Evolutionary conservation across 2,888 invertebrate species (phyloP).

Genomic region (Nasonovia ribisnigri): DNA sequence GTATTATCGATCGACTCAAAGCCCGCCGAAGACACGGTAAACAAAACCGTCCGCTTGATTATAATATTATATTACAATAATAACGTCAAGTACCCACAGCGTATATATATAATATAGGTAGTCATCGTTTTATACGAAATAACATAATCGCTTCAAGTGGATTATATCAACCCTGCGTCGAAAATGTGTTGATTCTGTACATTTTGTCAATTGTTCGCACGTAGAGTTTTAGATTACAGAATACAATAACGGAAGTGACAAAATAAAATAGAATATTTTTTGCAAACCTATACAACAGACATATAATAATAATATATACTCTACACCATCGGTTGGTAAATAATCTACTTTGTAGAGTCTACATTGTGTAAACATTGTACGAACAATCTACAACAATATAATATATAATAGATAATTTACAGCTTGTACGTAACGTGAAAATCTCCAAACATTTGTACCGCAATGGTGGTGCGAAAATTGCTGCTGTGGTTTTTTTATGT

Average conservation of each 20-base stretch:
- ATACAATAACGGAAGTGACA: background rate
- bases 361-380: background rate
- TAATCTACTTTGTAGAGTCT: background rate
- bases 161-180: background rate
- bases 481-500: constrained; percentile 22
- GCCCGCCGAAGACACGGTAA: background rate
- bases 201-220: background rate
- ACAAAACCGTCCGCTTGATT: background rate
- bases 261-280: background rate
- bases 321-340: background rate
- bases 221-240: background rate
- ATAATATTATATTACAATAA: constrained; percentile 2
- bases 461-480: background rate
- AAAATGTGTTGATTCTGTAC: background rate
- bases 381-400: background rate
- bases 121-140: background rate
- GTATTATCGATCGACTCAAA: background rate
- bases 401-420: background rate
- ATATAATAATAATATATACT: background rate
- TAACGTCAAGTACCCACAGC: background rate
- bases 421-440: background rate
- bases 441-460: background rate
- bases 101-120: background rate
- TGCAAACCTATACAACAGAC: background rate
- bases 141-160: background rate